phyloP scores from a whole-genome alignment of 2,888 invertebrate species.

The Nymphalis urticae region DNA sequence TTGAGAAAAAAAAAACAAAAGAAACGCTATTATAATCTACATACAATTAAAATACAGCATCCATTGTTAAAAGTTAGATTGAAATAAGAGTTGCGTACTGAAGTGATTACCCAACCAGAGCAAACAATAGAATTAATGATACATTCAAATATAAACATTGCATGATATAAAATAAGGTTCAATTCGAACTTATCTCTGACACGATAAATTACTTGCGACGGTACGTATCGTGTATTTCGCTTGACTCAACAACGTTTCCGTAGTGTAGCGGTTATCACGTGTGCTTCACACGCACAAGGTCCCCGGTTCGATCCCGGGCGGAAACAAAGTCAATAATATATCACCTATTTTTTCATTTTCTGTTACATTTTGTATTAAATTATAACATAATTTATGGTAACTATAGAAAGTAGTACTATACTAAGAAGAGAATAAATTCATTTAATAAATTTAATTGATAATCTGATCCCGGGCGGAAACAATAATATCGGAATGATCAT shows the following conservation, averaged over 20 bases:
- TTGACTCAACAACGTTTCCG: conserved; percentile 72
- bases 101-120: background rate
- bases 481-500: conserved; percentile 39
- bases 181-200: background rate
- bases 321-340: no score
- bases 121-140: background rate
- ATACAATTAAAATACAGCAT: conserved; percentile 9
- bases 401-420: no score
- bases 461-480: conserved; percentile 87
- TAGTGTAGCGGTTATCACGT: conserved; percentile 91
- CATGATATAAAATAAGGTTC: background rate
- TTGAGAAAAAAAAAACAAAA: conserved; percentile 6
- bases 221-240: no score
- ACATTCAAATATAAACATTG: conserved; percentile 1
- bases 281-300: conserved; percentile 90
- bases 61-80: conserved; percentile 8
- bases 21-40: conserved; percentile 6
- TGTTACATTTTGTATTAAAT: no score
- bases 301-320: conserved; percentile 88
- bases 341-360: no score
- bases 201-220: no score
- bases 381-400: no score
- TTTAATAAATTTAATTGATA: no score
- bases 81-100: conserved; percentile 6
- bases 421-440: no score